These are phyloP conservation scores for Lepisosteus oculatus DNA, from an alignment of 2,113 vertebrate species.

Conservation along the genomic window DNA sequence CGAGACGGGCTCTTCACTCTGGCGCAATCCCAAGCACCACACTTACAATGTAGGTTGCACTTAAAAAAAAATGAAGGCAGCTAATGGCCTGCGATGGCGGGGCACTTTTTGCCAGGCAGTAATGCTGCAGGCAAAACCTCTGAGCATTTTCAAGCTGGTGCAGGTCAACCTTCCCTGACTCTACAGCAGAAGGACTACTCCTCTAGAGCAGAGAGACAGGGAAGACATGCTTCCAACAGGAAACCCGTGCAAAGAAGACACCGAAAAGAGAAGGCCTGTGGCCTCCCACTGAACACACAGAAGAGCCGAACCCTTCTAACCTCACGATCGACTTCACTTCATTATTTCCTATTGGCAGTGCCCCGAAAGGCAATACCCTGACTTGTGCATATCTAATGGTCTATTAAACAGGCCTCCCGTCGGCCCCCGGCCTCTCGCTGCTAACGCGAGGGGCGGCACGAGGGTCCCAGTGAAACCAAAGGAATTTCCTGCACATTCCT, in stretches of 20 bases:
- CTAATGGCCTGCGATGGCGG: no score
- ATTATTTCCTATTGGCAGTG: not conserved
- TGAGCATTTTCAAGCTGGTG: no score
- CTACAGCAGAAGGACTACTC: not conserved
- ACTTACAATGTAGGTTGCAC: no score
- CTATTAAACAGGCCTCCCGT: not conserved
- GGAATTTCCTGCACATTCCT: not conserved
- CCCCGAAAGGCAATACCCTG: not conserved
- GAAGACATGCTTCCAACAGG: not conserved
- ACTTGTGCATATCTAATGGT: not conserved
- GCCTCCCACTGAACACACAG: no score
- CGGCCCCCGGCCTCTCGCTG: not conserved
- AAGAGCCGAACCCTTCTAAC: not conserved
- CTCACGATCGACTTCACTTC: not conserved
- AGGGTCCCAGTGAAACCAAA: not conserved
- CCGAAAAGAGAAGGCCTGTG: not conserved
- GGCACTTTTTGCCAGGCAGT: no score
- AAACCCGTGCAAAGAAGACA: not conserved
- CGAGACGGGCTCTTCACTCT: no score
- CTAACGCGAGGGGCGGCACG: no score
- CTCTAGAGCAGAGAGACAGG: not conserved
- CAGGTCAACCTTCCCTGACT: no score
- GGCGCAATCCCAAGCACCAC: no score
- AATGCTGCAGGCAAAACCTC: no score
- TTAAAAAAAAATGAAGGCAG: no score